Evolutionary conservation across 2,888 invertebrate species (phyloP), one percentile per base, ranked within the genome.

Genomic region (Polylopha cassiicola): DNA sequence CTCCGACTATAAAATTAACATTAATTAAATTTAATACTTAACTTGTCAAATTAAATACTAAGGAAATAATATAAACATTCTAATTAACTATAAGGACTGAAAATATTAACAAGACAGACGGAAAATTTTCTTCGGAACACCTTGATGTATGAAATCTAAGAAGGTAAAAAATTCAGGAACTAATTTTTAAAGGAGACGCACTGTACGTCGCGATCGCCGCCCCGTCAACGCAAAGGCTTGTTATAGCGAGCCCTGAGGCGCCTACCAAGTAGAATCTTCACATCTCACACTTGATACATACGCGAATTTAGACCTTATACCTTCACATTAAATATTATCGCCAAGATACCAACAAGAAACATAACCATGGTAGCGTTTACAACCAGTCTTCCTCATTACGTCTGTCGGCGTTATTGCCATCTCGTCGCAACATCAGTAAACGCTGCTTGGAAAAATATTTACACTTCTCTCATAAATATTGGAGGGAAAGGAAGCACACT

Each of bases 381-480:
- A 64, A 58, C 62, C 68, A 65, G 58, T 65, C 67, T 73, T 73
- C 71, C 73, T 78, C 74, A 77, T 78, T 77, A 77, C 74, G 70
- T 71, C 71, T 72, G 74, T 70, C 72, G 66, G 65, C 61, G 66
- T 72, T 76, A 77, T 76, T 73, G 72, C 73, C 65, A 66, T 70
- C 69, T 68, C 61, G 53, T 61, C 63, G 67, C 64, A 71, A 72
- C 71, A 67, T 72, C 66, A 71, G 69, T 73, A 71, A 70, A 64
- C 65, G 65, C 66, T 68, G 72, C 67, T 69, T 60, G 64, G 71
- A 74, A 73, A 76, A 78, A 78, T 78, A 79, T 80, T 78, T 73
- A 73, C 72, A 69, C 70, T 64, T 65, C 61, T 61, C 56, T 55
- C 51, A 63, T 66, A 70, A 71, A 72, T 73, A 66, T 65, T 65